Evolutionary conservation across 2,113 vertebrate species (phyloP).

Genomic region (Sciurus niger): DNA sequence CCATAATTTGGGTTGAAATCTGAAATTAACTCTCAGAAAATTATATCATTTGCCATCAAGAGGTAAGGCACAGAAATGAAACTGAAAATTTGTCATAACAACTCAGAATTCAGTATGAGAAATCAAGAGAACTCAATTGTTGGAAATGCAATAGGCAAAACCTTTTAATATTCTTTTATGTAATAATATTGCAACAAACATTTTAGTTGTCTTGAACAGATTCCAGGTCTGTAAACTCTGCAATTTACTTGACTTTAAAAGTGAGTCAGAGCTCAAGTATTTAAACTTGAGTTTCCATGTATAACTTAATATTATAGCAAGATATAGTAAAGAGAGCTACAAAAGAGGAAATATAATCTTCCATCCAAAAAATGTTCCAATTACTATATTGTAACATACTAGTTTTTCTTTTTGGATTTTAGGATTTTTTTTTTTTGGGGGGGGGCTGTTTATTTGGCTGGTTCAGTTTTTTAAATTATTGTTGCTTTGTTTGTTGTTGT

Average conservation of each 20-base stretch:
- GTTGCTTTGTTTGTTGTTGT: too few species aligned
- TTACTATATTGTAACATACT: background rate
- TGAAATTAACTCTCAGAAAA: constrained; percentile 64
- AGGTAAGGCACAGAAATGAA: constrained; percentile 45
- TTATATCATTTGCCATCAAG: constrained; percentile 42
- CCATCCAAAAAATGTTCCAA: background rate
- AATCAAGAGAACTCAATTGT: constrained; percentile 21
- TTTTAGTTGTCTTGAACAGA: background rate
- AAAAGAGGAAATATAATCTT: constrained; percentile 22
- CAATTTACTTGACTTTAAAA: background rate
- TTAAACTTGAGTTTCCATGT: constrained; percentile 24
- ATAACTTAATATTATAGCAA: background rate
- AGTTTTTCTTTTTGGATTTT: too few species aligned
- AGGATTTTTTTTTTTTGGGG: too few species aligned
- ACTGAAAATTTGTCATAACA: constrained; percentile 27
- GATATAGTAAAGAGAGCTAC: background rate
- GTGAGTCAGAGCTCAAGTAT: background rate
- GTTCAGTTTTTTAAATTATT: too few species aligned
- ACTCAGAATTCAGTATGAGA: constrained; percentile 18
- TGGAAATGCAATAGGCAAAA: background rate
- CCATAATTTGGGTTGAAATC: constrained; percentile 44
- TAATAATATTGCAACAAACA: background rate
- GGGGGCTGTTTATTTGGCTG: too few species aligned
- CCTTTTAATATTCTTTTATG: background rate
- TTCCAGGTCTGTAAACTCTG: background rate